Conservation (phyloP, 2,888 invertebrate species). For the Eristalis tenax region DNA sequence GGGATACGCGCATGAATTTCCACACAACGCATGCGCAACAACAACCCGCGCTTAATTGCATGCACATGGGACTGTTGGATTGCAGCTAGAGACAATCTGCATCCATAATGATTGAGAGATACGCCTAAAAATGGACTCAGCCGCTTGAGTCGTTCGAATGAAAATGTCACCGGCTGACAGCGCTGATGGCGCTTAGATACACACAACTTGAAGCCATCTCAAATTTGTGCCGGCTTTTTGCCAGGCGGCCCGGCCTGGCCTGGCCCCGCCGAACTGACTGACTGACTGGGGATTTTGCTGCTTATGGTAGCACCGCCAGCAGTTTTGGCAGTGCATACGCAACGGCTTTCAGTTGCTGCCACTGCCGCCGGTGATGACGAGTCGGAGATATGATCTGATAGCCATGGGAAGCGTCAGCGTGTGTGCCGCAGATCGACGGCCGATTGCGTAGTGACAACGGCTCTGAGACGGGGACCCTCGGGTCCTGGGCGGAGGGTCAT, state of each 20-base stretch:
- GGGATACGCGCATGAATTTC: background rate
- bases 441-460: no score
- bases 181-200: slow-evolving; percentile 42
- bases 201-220: background rate
- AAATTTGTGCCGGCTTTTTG: background rate
- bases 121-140: slow-evolving; percentile 24
- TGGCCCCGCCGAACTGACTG: no score
- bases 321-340: slow-evolving; percentile 18
- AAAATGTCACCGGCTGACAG: slow-evolving; percentile 43
- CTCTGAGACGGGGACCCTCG: no score
- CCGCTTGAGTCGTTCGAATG: slow-evolving; percentile 14
- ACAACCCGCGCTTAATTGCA: background rate
- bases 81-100: background rate
- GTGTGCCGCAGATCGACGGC: no score
- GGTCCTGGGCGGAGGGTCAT: slow-evolving; percentile 2
- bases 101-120: slow-evolving; percentile 22
- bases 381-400: slow-evolving; percentile 55
- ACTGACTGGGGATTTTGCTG: background rate
- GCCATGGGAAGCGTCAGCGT: background rate
- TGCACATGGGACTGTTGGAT: background rate
- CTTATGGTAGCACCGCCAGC: slow-evolving; percentile 45
- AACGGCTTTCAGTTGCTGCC: no score
- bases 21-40: no score
- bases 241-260: no score
- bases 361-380: slow-evolving; percentile 27